Percentiles rank a stretch among this genome's conserved stretches.
Conservation (phyloP, 2,888 invertebrate species). For the Diarsia dahlii region DNA sequence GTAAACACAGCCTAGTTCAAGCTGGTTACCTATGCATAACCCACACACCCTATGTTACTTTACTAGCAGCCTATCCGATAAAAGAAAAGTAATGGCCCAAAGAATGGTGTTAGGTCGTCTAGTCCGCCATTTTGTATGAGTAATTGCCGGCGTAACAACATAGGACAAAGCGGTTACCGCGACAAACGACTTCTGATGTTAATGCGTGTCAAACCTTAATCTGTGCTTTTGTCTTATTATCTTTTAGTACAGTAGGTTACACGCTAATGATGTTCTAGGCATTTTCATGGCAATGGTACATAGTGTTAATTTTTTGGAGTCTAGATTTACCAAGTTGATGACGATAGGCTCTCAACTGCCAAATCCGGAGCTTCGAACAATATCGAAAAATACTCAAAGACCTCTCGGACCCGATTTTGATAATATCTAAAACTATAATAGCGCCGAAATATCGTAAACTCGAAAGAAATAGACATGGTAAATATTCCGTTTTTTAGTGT, state of each 20-base stretch:
- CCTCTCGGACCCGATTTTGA: neutral
- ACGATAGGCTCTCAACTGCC: too few relatives aligned
- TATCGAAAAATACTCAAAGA: neutral
- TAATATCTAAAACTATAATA: neutral
- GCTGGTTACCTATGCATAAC: neutral
- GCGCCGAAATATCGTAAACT: neutral
- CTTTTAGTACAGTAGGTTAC: conserved; percentile 8
- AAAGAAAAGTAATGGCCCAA: conserved; percentile 27
- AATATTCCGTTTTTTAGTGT: too few relatives aligned
- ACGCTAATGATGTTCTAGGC: neutral
- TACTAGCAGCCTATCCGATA: neutral
- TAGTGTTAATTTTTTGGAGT: neutral
- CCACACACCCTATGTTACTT: conserved; percentile 16
- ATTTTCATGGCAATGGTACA: neutral
- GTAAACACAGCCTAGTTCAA: conserved; percentile 5
- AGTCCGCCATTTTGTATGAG: conserved; percentile 46
- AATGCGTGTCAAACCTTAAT: conserved; percentile 52
- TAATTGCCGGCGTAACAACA: conserved; percentile 42
- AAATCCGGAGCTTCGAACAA: neutral
- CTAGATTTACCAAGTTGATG: too few relatives aligned
- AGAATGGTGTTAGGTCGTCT: conserved; percentile 40
- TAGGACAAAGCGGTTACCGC: conserved; percentile 31
- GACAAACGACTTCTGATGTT: conserved; percentile 43
- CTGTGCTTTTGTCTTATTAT: conserved; percentile 21
- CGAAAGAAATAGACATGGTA: neutral